Conservation (phyloP, 2,113 vertebrate genomes). For the Riparia riparia region DNA sequence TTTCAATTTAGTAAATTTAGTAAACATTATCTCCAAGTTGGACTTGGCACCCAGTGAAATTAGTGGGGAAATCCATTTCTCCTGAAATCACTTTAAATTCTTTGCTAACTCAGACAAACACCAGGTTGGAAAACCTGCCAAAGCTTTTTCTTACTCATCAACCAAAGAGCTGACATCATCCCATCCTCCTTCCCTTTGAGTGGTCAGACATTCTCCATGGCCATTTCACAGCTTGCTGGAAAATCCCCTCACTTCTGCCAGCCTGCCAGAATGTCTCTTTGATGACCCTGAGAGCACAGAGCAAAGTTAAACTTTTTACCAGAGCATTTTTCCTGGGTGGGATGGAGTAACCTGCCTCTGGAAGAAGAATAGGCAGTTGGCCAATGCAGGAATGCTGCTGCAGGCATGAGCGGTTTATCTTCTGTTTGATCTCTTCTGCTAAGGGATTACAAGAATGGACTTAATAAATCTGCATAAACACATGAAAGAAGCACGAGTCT, state of each 20-base stretch:
- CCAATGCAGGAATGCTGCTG: neutral
- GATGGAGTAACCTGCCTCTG: neutral
- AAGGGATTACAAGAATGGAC: slow-evolving; percentile 27
- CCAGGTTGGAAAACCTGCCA: neutral
- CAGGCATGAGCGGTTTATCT: slow-evolving; percentile 23
- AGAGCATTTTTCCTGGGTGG: neutral
- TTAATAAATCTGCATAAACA: neutral
- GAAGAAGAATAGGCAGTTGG: neutral
- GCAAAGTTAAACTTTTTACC: neutral
- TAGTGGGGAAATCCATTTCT: neutral
- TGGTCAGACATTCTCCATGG: neutral
- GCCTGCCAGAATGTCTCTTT: neutral
- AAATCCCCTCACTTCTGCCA: neutral
- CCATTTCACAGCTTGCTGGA: neutral
- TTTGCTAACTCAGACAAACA: neutral
- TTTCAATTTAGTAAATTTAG: neutral
- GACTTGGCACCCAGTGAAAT: neutral
- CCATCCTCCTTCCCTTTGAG: neutral
- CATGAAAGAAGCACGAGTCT: neutral
- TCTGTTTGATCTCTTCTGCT: slow-evolving; percentile 35
- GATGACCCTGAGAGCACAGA: neutral
- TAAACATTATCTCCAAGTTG: neutral
- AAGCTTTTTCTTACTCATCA: neutral
- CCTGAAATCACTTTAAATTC: neutral
- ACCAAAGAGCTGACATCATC: neutral